Base-by-base conservation (phyloP, 2,888 invertebrate species). In the Coenonympha glycerion region DNA sequence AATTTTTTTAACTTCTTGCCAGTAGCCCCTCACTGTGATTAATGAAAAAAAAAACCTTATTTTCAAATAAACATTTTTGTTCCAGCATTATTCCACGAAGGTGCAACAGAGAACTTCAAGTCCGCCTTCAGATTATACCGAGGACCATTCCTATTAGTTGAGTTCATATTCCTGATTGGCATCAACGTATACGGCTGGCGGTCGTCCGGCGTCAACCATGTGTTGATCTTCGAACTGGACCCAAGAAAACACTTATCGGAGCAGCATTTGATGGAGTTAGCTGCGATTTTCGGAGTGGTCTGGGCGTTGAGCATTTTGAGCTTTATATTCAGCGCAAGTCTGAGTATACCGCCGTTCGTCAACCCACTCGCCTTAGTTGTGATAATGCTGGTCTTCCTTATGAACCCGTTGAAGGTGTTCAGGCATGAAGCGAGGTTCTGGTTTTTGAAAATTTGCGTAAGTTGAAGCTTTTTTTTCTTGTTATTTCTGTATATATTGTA, bases 151-250 rank as follows among this genome's bases (percentile, higher is more conserved):
- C 91, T 99, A 5, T 89, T 99, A 53, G 94, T 98, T 22, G 91
- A 97, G 68, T 97, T 97, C 72, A 91, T 98, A 68, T 98, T 98
- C 74, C 88, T 98, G 26, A 95, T 98, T 81, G 98, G 98, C 19
- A 93, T 98, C 42, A 98, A 98, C 72, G 96, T 98, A 0, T 98
- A 98, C 74, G 98, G 98, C 4, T 98, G 98, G 98, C 88, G 98
- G 3, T 95, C 97, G 0, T 97, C 97, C 0, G 98, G 99, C 2
- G 98, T 99, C 9, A 98, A 98, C 85, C 98, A 99, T 74, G 98
- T 99, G 0, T 88, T 99, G 1, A 99, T 99, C 62, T 99, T 99
- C 79, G 98, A 98, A 74, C 86, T 99, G 65, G 98, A 99, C 78
- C 98, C 98, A 0, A 88, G 98, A 50, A 96, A 97, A 78, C 97